Conservation (phyloP, 2,113 vertebrate species). For the Haemorhous mexicanus region DNA sequence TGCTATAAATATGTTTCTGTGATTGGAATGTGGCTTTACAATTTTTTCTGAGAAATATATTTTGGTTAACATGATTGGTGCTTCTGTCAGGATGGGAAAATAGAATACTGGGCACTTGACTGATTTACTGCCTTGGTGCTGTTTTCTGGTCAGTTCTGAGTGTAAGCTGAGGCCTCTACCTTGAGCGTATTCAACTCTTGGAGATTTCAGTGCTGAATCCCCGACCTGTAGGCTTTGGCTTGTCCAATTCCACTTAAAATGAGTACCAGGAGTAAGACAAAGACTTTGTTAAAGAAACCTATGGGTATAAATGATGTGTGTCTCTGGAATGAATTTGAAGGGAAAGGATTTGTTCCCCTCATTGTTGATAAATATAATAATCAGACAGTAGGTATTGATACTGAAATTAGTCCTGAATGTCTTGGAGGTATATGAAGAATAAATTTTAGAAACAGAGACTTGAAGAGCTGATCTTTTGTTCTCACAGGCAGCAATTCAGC, state of each 20-base stretch:
- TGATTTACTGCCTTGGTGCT: neutral
- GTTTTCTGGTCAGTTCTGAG: neutral
- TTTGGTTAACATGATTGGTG: neutral
- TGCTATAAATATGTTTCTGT: constrained; percentile 32
- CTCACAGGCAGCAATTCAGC: neutral
- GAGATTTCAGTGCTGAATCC: neutral
- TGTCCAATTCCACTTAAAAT: neutral
- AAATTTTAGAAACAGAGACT: neutral
- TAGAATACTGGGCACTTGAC: neutral
- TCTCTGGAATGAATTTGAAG: neutral
- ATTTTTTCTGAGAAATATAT: neutral
- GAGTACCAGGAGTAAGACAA: neutral
- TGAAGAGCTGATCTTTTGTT: neutral
- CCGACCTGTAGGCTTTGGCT: neutral
- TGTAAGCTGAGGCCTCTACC: neutral
- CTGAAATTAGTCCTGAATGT: neutral
- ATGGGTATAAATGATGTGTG: rapidly evolving
- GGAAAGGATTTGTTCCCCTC: neutral
- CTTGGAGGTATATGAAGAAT: neutral
- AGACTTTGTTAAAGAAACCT: neutral
- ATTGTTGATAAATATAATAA: neutral
- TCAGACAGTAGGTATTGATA: neutral
- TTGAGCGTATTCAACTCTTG: neutral
- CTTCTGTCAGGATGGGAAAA: neutral
- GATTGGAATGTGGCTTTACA: neutral